Evolutionary conservation across 2,797 vertebrate species (phyloP).

Genomic region (Macrochelys suwanniensis): DNA sequence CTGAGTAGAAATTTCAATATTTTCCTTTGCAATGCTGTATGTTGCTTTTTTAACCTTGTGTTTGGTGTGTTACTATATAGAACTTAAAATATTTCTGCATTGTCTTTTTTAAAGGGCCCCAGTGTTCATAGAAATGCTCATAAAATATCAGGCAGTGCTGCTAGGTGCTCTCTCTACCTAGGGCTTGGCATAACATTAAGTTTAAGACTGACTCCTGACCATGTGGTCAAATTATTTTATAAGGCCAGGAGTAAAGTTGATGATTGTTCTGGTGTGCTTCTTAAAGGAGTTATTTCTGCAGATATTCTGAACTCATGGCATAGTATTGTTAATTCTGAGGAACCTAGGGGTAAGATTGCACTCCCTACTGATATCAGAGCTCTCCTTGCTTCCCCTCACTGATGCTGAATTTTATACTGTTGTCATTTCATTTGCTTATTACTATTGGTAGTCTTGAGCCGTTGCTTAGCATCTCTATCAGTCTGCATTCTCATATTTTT

Average conservation of each 20-base stretch:
- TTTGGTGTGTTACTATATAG: not conserved
- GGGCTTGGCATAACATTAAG: not conserved
- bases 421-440: too few species aligned
- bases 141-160: not conserved
- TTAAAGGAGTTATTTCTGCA: not conserved
- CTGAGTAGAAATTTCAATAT: too few species aligned
- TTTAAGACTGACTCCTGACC: not conserved
- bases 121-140: not conserved
- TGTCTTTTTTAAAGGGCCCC: too few species aligned
- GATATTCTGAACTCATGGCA: not conserved
- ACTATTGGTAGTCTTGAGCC: too few species aligned
- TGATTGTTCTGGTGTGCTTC: not conserved
- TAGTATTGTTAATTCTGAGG: not conserved
- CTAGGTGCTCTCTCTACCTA: not conserved
- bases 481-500: too few species aligned
- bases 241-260: not conserved
- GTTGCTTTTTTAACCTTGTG: not conserved
- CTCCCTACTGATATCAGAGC: too few species aligned
- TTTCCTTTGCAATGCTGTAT: not conserved
- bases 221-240: not conserved
- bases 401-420: too few species aligned
- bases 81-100: too few species aligned
- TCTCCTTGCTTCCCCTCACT: too few species aligned
- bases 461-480: too few species aligned
- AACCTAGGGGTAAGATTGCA: too few species aligned